Percentiles rank a stretch among this genome's conserved stretches.
Conservation (phyloP, 2,113 vertebrate species). For the Lynx canadensis region DNA sequence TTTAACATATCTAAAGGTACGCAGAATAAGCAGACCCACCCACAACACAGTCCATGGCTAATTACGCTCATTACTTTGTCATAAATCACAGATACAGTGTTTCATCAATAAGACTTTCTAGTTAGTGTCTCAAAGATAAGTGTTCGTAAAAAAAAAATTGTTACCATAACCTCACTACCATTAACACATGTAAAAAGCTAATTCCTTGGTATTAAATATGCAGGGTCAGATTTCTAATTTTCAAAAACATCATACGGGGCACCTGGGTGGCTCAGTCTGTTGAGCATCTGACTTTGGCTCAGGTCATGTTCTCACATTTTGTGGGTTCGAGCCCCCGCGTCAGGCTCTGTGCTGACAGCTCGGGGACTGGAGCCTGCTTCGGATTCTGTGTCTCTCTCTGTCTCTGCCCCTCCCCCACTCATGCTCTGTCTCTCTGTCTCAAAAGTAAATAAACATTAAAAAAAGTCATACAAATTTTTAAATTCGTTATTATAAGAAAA, state of each 20-base stretch:
- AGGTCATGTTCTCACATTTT: too few species aligned
- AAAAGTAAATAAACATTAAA: too few species aligned
- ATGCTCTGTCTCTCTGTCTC: too few species aligned
- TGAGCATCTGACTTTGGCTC: too few species aligned
- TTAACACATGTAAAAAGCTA: neutral
- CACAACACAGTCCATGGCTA: neutral
- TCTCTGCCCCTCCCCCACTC: too few species aligned
- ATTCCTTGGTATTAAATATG: neutral
- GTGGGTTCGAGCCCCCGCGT: too few species aligned
- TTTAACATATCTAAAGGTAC: neutral
- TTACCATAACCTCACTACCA: neutral
- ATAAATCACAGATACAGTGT: neutral
- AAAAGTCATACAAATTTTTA: neutral
- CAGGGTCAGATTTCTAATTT: neutral
- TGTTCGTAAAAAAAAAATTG: slow-evolving; percentile 4
- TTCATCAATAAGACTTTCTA: neutral
- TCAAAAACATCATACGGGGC: neutral
- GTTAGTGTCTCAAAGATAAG: neutral
- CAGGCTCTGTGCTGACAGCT: too few species aligned
- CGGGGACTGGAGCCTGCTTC: too few species aligned
- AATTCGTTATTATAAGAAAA: neutral
- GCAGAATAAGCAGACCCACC: neutral
- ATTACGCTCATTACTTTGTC: neutral
- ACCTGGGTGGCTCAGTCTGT: too few species aligned
- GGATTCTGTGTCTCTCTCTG: too few species aligned